Percentiles rank a stretch among this genome's conserved stretches.
These are phyloP conservation scores for Plutella xylostella DNA, from an alignment of 2,888 invertebrate species.

Conservation along the genomic window DNA sequence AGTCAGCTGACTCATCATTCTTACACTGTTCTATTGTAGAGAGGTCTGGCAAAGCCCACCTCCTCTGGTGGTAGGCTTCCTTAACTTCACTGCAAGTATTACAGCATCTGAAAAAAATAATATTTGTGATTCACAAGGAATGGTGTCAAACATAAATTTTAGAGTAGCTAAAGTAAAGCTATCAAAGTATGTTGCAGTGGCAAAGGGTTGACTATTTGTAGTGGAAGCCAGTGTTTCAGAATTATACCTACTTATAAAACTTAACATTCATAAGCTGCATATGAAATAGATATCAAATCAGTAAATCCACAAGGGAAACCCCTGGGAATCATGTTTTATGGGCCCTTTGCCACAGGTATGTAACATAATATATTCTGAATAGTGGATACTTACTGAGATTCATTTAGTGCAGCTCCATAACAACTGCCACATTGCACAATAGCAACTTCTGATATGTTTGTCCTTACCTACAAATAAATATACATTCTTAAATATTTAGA, in stretches of 20 bases:
- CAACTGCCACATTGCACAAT: slow-evolving; percentile 89
- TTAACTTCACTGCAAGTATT: slow-evolving; percentile 97
- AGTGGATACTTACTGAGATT: slow-evolving; percentile 72
- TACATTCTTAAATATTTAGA: neutral
- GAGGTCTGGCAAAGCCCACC: slow-evolving; percentile 87
- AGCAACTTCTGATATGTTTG: slow-evolving; percentile 56
- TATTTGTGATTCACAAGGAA: neutral
- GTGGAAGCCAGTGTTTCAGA: too few relatives aligned
- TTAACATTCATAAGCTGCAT: too few relatives aligned
- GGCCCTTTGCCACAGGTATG: neutral
- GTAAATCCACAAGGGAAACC: too few relatives aligned
- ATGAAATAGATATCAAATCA: too few relatives aligned
- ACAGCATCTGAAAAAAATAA: slow-evolving; percentile 79
- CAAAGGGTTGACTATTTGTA: too few relatives aligned
- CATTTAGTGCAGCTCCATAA: slow-evolving; percentile 87
- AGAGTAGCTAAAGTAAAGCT: too few relatives aligned
- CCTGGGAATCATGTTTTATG: too few relatives aligned
- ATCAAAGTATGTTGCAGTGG: too few relatives aligned
- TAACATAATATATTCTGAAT: neutral
- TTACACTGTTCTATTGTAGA: slow-evolving; percentile 92
- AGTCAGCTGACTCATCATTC: slow-evolving; percentile 80
- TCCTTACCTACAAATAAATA: slow-evolving; percentile 36
- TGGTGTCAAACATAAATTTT: too few relatives aligned
- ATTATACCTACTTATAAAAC: too few relatives aligned
- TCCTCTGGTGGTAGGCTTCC: slow-evolving; percentile 88